These are phyloP conservation scores for Macroteleia sp. DNA, from an alignment of 2,888 invertebrate genomes.

Conservation along the genomic window DNA sequence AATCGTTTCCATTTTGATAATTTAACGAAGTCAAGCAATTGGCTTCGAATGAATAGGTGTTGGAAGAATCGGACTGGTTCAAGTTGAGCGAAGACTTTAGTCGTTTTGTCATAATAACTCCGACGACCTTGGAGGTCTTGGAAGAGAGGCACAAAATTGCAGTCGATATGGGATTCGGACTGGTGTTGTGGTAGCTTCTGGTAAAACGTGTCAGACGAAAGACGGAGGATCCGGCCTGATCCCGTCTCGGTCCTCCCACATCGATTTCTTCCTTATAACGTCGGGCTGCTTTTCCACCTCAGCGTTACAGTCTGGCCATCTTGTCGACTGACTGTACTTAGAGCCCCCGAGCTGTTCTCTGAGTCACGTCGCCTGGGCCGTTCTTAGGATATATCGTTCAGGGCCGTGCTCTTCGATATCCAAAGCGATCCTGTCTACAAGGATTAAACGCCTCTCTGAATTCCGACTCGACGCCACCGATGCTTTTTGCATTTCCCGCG, in stretches of 20 bases:
- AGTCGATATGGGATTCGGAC: slow-evolving; percentile 44
- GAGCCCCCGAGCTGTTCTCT: slow-evolving; percentile 42
- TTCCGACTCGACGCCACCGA: too few relatives aligned
- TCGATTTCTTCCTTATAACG: slow-evolving; percentile 57
- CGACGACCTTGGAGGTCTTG: slow-evolving; percentile 53
- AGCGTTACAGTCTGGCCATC: slow-evolving; percentile 42
- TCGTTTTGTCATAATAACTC: slow-evolving; percentile 59
- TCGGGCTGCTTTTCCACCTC: slow-evolving; percentile 47
- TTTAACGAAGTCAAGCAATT: slow-evolving; percentile 1
- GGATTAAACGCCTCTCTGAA: too few relatives aligned
- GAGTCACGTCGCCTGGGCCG: slow-evolving; percentile 42
- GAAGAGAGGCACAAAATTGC: slow-evolving; percentile 46
- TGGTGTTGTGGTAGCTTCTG: slow-evolving; percentile 27
- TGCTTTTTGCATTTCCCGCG: too few relatives aligned
- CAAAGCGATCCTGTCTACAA: too few relatives aligned
- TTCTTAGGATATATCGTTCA: slow-evolving; percentile 43
- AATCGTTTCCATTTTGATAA: neutral
- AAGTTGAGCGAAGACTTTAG: slow-evolving; percentile 23
- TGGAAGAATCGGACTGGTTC: slow-evolving; percentile 48
- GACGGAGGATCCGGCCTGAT: slow-evolving; percentile 45
- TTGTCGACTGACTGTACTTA: slow-evolving; percentile 30
- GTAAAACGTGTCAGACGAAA: slow-evolving; percentile 32
- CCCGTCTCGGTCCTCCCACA: slow-evolving; percentile 51
- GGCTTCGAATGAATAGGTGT: slow-evolving; percentile 32
- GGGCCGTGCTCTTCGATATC: too few relatives aligned